A percentile compares a stretch with the other conserved stretches of the same genome.
phyloP scores from a whole-genome alignment of 2,888 invertebrate species.

The Salticus scenicus region DNA sequence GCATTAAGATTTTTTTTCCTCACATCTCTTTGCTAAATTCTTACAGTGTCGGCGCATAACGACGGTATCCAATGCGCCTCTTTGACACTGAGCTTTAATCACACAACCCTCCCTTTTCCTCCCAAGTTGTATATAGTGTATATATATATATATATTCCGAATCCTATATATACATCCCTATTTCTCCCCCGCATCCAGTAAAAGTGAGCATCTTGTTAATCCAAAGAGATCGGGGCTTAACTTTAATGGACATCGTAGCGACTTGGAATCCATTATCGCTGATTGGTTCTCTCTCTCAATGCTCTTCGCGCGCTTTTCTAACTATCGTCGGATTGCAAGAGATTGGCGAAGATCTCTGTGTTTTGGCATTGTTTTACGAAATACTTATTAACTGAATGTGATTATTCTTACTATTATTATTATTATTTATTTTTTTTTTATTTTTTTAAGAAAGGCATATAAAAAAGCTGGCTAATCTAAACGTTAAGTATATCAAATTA shows the following conservation, averaged over 20 bases:
- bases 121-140: not conserved
- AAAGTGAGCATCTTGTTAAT: constrained; percentile 66
- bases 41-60: constrained; percentile 16
- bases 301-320: constrained; percentile 32
- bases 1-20: not conserved
- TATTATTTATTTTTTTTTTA: too few species aligned
- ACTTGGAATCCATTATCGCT: constrained; percentile 70
- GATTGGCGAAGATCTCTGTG: constrained; percentile 22
- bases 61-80: constrained; percentile 6
- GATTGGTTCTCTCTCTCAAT: constrained; percentile 63
- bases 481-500: too few species aligned
- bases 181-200: constrained; percentile 8
- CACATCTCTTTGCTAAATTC: not conserved
- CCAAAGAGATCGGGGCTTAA: constrained; percentile 70
- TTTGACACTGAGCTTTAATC: constrained; percentile 60
- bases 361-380: constrained; percentile 4
- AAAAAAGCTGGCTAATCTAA: too few species aligned
- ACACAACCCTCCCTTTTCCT: constrained; percentile 21
- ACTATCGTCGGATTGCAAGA: constrained; percentile 15
- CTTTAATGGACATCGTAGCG: constrained; percentile 69
- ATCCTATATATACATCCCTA: constrained; percentile 27
- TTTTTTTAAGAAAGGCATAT: too few species aligned
- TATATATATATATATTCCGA: constrained; percentile 30
- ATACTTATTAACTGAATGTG: too few species aligned
- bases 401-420: too few species aligned